Evolutionary conservation across 2,797 vertebrate species (phyloP).

Genomic region (Enteromius fasciolatus): DNA sequence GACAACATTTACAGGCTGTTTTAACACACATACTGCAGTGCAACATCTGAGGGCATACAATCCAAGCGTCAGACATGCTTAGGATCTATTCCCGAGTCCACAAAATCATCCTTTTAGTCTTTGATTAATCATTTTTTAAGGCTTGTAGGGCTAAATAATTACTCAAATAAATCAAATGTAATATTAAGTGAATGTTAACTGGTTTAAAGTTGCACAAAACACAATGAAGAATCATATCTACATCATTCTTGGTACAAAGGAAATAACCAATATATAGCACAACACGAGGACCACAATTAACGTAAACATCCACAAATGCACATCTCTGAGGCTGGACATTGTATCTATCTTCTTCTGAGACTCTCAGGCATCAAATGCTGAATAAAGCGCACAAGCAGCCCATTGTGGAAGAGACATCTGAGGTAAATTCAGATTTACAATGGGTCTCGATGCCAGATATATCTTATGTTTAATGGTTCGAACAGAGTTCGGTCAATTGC

Average conservation of each 20-base stretch:
- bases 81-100: slow-evolving; percentile 32
- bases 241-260: slow-evolving; percentile 35
- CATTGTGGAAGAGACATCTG: slow-evolving; percentile 22
- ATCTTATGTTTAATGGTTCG: neutral
- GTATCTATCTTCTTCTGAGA: neutral
- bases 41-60: slow-evolving; percentile 38
- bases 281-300: slow-evolving; percentile 44
- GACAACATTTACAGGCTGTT: slow-evolving; percentile 33
- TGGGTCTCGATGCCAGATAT: neutral
- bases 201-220: slow-evolving; percentile 40
- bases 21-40: slow-evolving; percentile 36
- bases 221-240: slow-evolving; percentile 41
- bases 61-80: slow-evolving; percentile 20
- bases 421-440: slow-evolving; percentile 1
- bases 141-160: slow-evolving; percentile 17
- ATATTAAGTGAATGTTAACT: slow-evolving; percentile 43
- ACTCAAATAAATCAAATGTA: slow-evolving; percentile 36
- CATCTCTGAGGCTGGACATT: slow-evolving; percentile 27
- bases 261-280: slow-evolving; percentile 52
- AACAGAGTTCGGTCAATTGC: neutral
- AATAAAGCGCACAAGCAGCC: slow-evolving; percentile 15
- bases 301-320: slow-evolving; percentile 44
- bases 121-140: slow-evolving; percentile 17
- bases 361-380: slow-evolving; percentile 16
- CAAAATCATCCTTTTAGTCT: slow-evolving; percentile 48